phyloP scores from a whole-genome alignment of 2,888 invertebrate genomes.

The Drosophila greeni region DNA sequence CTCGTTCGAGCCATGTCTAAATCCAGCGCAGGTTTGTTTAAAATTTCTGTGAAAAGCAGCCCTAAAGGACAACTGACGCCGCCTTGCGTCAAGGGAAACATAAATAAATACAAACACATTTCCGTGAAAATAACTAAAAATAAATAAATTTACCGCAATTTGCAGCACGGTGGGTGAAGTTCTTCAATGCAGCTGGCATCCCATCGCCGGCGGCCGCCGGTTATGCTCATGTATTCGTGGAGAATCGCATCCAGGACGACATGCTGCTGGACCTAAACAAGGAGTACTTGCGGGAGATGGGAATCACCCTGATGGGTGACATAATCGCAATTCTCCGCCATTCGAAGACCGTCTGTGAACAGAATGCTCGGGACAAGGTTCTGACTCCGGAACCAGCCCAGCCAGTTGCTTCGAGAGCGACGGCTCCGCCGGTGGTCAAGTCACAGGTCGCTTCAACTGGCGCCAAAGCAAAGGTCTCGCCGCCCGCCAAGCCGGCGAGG shows the following conservation, averaged over 20 bases:
- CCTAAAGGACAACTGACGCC: neutral
- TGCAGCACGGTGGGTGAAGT: constrained; percentile 86
- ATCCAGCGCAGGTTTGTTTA: constrained; percentile 66
- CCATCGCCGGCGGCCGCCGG: constrained; percentile 86
- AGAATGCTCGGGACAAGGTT: constrained; percentile 81
- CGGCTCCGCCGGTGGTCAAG: constrained; percentile 41
- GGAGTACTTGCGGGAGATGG: constrained; percentile 93
- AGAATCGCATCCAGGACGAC: constrained; percentile 90
- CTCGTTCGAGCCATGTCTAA: constrained; percentile 59
- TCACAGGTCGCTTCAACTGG: neutral
- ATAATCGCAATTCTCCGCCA: constrained; percentile 85
- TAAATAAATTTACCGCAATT: neutral
- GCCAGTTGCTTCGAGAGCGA: constrained; percentile 70
- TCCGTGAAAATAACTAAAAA: neutral
- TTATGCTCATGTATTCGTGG: constrained; percentile 91
- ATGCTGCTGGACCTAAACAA: constrained; percentile 93
- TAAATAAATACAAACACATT: constrained; percentile 11
- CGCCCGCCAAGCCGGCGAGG: constrained; percentile 73
- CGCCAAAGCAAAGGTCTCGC: constrained; percentile 36
- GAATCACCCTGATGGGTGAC: constrained; percentile 86
- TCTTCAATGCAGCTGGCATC: constrained; percentile 91
- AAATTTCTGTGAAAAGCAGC: neutral
- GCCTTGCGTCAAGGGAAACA: constrained; percentile 1
- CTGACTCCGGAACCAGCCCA: constrained; percentile 81
- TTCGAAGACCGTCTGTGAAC: constrained; percentile 82